Percentiles rank a stretch among this genome's conserved stretches.
These are phyloP conservation scores for Eupithecia exiguata DNA, from an alignment of 2,888 invertebrate species.

Conservation along the genomic window DNA sequence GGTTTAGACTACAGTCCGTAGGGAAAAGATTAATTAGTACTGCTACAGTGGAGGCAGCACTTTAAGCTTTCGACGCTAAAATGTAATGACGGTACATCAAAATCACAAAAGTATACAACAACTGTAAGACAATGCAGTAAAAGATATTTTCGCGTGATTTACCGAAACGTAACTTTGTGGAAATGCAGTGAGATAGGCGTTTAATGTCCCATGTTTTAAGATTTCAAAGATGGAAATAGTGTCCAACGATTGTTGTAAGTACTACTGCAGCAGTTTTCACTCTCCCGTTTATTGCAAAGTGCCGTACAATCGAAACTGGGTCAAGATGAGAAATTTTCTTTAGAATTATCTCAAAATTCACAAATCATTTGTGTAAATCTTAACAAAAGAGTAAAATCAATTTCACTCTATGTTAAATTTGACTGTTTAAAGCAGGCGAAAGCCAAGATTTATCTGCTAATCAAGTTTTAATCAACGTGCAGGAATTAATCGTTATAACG, in stretches of 20 bases:
- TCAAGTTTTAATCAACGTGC: conserved; percentile 77
- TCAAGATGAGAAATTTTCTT: conserved; percentile 14
- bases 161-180: conserved; percentile 25
- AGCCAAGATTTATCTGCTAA: conserved; percentile 71
- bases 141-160: conserved; percentile 23
- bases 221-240: conserved; percentile 53
- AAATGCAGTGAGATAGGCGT: conserved; percentile 49
- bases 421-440: conserved; percentile 19
- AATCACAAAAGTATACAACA: conserved; percentile 31
- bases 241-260: conserved; percentile 47
- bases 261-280: conserved; percentile 37
- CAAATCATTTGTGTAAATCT: background rate
- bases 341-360: background rate
- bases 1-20: conserved; percentile 72
- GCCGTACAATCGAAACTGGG: conserved; percentile 30
- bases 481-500: conserved; percentile 77
- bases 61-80: conserved; percentile 59
- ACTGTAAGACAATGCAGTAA: conserved; percentile 41
- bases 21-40: conserved; percentile 80
- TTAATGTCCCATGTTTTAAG: conserved; percentile 53
- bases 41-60: conserved; percentile 70
- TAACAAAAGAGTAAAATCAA: background rate
- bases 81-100: conserved; percentile 51
- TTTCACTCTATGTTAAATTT: background rate
- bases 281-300: conserved; percentile 31